Evolutionary conservation across 2,113 vertebrate genomes (phyloP).

Genomic region (Nothocercus julius): DNA sequence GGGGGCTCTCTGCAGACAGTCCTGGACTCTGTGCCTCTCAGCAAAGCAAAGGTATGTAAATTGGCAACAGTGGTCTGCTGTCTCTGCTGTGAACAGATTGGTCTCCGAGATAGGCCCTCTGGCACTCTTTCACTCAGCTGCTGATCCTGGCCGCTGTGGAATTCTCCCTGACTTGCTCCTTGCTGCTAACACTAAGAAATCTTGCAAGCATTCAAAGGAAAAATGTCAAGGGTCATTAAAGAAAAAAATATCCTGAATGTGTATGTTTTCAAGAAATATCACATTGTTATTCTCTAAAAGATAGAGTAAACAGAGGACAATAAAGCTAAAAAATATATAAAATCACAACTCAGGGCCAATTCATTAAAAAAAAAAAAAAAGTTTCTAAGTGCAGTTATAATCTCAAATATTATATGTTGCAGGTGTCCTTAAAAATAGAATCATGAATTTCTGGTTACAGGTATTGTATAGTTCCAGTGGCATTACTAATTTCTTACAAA

Average conservation of each 20-base stretch:
- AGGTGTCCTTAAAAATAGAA: neutral
- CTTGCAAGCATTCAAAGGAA: neutral
- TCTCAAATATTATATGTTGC: neutral
- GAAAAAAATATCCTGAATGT: neutral
- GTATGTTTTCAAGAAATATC: neutral
- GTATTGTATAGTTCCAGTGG: neutral
- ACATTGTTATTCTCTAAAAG: neutral
- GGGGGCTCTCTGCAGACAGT: neutral
- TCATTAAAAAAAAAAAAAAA: too few species aligned
- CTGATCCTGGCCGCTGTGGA: neutral
- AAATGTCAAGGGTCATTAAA: neutral
- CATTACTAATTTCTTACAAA: neutral
- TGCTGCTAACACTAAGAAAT: conserved; percentile 8
- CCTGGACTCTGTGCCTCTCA: neutral
- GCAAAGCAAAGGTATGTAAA: conserved; percentile 18
- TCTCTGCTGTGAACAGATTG: conserved; percentile 11
- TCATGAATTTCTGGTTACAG: neutral
- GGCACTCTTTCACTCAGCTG: neutral
- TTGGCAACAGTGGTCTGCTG: neutral
- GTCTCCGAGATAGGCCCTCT: neutral
- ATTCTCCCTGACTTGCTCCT: neutral
- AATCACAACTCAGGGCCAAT: neutral
- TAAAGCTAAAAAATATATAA: neutral
- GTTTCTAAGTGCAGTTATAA: neutral
- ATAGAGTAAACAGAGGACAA: neutral